Base-by-base conservation (phyloP, 2,888 invertebrate species). In the Acanthopleura granulata region DNA sequence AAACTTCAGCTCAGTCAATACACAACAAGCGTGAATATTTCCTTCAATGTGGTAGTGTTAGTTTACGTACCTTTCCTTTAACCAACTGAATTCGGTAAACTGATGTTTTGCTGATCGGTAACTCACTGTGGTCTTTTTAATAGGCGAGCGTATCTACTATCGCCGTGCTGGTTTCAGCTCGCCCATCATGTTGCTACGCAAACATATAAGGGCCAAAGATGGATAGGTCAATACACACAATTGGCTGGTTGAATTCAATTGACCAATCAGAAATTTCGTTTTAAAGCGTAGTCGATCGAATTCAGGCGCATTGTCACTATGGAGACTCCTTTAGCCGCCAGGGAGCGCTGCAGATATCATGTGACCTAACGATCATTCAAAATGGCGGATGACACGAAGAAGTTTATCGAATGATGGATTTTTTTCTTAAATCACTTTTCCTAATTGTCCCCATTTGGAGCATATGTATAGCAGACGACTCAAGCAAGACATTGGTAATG, bases 141-240 rank as follows among this genome's bases (percentile, higher is more conserved):
- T 40, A 40, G 9, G 40, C 40, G 40, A 40, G 40, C 40, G 40
- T 40, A 9, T 6, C 3, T 40, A 40, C 40, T 40, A 40, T 40
- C 40, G 40, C 40, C 40, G 40, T 40, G 40, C 40, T 40, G 40
- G 40, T 40, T 40, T 9, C 40, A 40, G 57, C 57, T 57, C 57
- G 57, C 57, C 57, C 57, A 57, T 57, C n/a, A n/a, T 18, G 57
- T 57, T 57, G 57, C 57, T 57, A 57, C 57, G 57, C 57, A 57
- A 57, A 57, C 57, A 57, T 6, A 18, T 57, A 12, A 9, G 12
- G 12, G 40, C 40, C 40, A 40, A 40, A 9, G 40, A 40, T 40
- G 40, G 40, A 40, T 40, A 40, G 40, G 40, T 40, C 40, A 9
- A 40, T 40, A 40, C 40, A 40, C 9, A 40, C 40, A 3, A 57